Evolutionary conservation across 2,888 invertebrate species (phyloP).

Genomic region (Synergus umbraculus): DNA sequence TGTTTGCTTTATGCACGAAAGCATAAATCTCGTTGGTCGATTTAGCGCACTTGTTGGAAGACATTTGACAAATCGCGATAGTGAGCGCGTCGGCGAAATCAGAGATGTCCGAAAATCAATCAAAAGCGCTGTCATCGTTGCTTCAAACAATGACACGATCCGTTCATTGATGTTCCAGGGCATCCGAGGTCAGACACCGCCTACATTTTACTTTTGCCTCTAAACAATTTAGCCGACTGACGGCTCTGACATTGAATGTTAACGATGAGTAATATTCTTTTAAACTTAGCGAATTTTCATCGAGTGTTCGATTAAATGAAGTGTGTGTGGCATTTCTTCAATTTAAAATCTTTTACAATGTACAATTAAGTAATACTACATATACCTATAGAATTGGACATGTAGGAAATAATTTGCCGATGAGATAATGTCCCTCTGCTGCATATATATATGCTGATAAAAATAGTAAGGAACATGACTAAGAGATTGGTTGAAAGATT

Average conservation of each 20-base stretch:
- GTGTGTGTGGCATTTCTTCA: not conserved
- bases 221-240: slow-evolving; percentile 5
- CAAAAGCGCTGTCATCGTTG: slow-evolving; percentile 16
- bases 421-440: not conserved
- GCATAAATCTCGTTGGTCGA: slow-evolving; percentile 29
- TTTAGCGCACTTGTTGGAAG: slow-evolving; percentile 33
- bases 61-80: slow-evolving; percentile 34
- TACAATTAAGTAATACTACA: too few relatives aligned
- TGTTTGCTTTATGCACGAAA: slow-evolving; percentile 28
- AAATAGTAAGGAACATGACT: not conserved
- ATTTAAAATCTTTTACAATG: not conserved
- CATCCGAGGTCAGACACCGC: slow-evolving; percentile 14
- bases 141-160: slow-evolving; percentile 8
- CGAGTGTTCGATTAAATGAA: not conserved
- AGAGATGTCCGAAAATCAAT: slow-evolving; percentile 32
- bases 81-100: slow-evolving; percentile 13
- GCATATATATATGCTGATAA: not conserved
- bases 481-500: slow-evolving; percentile 8
- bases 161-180: slow-evolving; percentile 23
- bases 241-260: not conserved
- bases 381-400: not conserved
- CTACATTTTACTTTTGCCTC: not conserved
- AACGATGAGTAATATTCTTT: not conserved
- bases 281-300: not conserved
- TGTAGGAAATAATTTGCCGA: not conserved